phyloP scores from a whole-genome alignment of 1,140 invertebrate species.

The Antheraea mylitta region DNA sequence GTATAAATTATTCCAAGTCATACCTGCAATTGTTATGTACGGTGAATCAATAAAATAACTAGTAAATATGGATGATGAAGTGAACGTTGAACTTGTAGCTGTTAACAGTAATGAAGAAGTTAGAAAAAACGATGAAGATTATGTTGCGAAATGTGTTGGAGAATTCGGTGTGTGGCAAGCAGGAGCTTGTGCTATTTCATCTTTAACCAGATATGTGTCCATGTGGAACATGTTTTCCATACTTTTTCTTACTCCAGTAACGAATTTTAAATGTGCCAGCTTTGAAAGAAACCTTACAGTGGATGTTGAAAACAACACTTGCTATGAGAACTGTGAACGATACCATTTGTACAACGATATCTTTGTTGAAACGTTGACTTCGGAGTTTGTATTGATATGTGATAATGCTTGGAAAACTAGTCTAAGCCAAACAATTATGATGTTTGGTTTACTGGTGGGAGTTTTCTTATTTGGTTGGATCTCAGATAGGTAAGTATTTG shows the following conservation, averaged over 20 bases:
- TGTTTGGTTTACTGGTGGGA: constrained; percentile 47
- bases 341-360: constrained; percentile 36
- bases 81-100: not conserved
- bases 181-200: constrained; percentile 25
- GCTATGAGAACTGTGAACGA: constrained; percentile 44
- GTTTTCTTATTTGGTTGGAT: constrained; percentile 47
- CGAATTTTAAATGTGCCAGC: constrained; percentile 39
- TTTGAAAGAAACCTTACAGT: constrained; percentile 24
- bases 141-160: constrained; percentile 43
- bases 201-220: constrained; percentile 32
- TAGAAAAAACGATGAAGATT: constrained; percentile 31
- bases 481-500: constrained; percentile 49
- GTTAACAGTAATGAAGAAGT: constrained; percentile 5
- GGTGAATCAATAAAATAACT: too few species aligned
- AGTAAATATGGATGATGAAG: constrained; percentile 9
- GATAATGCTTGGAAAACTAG: constrained; percentile 40
- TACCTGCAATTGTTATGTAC: too few species aligned
- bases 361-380: constrained; percentile 38
- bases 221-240: constrained; percentile 42
- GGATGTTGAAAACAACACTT: constrained; percentile 31
- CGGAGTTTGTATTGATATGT: constrained; percentile 49
- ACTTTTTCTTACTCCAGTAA: constrained; percentile 42
- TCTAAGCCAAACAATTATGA: constrained; percentile 42
- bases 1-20: too few species aligned
- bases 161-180: constrained; percentile 48